A percentile compares a stretch with the other conserved stretches of the same genome.
Evolutionary conservation across 1,140 invertebrate species (phyloP).

Genomic region (Lamellibrachia luymesi): DNA sequence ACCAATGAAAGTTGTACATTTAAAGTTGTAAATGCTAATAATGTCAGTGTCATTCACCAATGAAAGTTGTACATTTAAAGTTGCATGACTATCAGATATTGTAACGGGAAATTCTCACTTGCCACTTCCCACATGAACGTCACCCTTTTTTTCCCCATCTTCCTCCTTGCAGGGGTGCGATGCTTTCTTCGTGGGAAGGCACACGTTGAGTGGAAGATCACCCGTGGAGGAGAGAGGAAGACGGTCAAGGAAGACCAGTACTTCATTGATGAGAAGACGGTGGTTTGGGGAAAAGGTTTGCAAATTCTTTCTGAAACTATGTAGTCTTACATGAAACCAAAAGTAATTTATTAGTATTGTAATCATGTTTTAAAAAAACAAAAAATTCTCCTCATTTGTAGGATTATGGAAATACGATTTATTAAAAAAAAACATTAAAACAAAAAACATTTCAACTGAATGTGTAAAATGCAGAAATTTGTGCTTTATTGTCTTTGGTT

Average conservation of each 20-base stretch:
- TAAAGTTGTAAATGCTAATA: no score
- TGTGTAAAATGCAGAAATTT: background rate
- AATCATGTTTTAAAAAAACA: no score
- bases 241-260: constrained; percentile 81
- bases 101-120: no score
- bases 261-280: constrained; percentile 74
- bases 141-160: background rate
- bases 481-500: background rate
- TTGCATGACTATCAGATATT: no score
- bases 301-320: background rate
- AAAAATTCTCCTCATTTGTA: no score
- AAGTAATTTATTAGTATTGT: constrained; percentile 8
- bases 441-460: background rate
- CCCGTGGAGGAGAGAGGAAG: constrained; percentile 72
- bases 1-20: no score
- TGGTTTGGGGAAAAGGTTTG: constrained; percentile 79
- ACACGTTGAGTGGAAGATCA: constrained; percentile 80
- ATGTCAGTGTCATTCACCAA: no score
- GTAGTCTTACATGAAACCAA: background rate
- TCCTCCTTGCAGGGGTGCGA: constrained; percentile 65
- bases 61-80: no score
- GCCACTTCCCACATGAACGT: no score
- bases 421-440: no score
- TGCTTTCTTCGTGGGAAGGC: constrained; percentile 75
- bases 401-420: no score